Base-by-base conservation (phyloP, 2,113 vertebrate genomes). In the Cephalopholis sonnerati region DNA sequence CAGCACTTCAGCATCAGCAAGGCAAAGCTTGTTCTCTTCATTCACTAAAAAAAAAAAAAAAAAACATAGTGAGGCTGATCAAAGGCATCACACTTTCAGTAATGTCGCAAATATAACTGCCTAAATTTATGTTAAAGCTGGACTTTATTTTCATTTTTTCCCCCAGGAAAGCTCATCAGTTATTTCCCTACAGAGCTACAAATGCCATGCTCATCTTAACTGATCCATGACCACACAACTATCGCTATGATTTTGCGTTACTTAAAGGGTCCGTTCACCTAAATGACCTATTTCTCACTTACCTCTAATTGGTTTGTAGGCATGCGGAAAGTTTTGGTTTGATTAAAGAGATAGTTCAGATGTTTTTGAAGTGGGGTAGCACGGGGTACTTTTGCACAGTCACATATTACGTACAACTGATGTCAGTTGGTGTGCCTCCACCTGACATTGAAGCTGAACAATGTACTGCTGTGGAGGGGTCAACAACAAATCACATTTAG, bases 1-100 rank as follows among this genome's bases (percentile, higher is more conserved):
- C 66, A 79, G 73, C 73, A 88, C 81, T 74, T 70, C 84, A 82
- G 80, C 75, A 80, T 85, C 75, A 81, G 77, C 90, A 90, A 93
- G 84, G 86, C 86, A 85, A 80, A 88, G 82, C 83, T 77, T 41
- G 5, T 82, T 77, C 74, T 77, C 69, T 70, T 87, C 73, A 81
- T 76, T 87, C 72, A 82, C 51, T 55, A 20, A 24, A 53, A 3
- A 62, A 59, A 18, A 32, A 82, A 32, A 74, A 72, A 39, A 18
- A 25, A 74, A 78, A 59, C 7, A 29, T 36, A 58, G 39, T 3
- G 50, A 62, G 55, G 10, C 39, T 54, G 27, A 20, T 58, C 10
- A 16, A 87, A 84, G 84, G 88, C 87, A 85, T 84, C 77, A 32
- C 41, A 75, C 59, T 67, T 46, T 73, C 61, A 57, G 27, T 36